Conservation (phyloP, 2,113 vertebrate genomes). For the Mobula hypostoma region DNA sequence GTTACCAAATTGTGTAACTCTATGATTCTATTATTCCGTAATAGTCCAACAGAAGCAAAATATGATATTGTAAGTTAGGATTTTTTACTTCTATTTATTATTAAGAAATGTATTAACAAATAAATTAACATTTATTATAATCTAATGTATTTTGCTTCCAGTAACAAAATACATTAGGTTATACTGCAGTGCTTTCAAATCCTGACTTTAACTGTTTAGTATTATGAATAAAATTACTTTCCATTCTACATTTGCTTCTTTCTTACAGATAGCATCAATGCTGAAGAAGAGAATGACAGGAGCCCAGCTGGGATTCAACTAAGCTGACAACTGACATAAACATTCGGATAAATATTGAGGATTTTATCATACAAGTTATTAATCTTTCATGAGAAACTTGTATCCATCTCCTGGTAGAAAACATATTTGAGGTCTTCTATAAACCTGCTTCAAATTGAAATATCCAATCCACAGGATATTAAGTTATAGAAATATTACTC, state of each 20-base stretch:
- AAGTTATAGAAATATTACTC: not conserved
- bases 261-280: not conserved
- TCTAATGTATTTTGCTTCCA: not conserved
- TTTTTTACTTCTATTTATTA: not conserved
- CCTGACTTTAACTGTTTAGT: not conserved
- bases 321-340: not conserved
- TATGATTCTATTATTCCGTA: too few species aligned
- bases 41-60: not conserved
- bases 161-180: not conserved
- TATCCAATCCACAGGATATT: not conserved
- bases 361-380: not conserved
- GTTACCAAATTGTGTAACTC: too few species aligned
- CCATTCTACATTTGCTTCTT: not conserved
- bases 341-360: not conserved
- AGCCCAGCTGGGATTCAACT: not conserved
- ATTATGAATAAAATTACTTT: not conserved
- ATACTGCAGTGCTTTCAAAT: not conserved
- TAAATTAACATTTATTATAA: too few species aligned
- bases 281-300: not conserved
- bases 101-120: not conserved
- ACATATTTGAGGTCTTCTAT: not conserved
- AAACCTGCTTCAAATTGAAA: not conserved
- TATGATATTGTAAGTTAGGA: not conserved
- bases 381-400: not conserved
- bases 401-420: not conserved